phyloP scores from a whole-genome alignment of 2,888 invertebrate species.

The Allygus modestus region DNA sequence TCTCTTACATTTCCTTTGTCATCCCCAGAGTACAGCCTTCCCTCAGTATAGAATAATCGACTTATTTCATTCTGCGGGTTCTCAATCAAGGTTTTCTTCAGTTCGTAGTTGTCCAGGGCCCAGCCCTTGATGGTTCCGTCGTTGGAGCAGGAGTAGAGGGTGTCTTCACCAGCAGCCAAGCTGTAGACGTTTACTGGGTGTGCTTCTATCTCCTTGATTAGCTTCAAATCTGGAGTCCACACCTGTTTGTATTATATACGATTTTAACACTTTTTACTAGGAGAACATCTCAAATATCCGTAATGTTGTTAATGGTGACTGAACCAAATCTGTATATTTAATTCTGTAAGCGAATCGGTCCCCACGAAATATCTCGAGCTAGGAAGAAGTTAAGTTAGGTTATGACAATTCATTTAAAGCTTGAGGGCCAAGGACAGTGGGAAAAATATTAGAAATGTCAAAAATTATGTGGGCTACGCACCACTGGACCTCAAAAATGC shows the following conservation, averaged over 20 bases:
- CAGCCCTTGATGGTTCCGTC: constrained; percentile 81
- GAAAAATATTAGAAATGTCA: no score
- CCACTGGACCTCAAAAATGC: no score
- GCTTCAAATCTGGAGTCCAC: constrained; percentile 75
- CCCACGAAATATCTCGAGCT: no score
- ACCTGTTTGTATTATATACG: constrained; percentile 72
- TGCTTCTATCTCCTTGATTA: constrained; percentile 76
- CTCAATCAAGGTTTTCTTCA: constrained; percentile 72
- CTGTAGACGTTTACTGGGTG: constrained; percentile 81
- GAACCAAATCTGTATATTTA: no score
- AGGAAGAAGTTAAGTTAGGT: no score
- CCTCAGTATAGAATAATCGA: constrained; percentile 73
- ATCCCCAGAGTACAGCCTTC: constrained; percentile 79
- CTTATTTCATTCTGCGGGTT: constrained; percentile 75
- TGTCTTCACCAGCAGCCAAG: constrained; percentile 77
- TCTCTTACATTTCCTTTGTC: constrained; percentile 80
- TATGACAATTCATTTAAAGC: no score
- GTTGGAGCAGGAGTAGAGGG: constrained; percentile 80
- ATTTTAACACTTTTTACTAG: no score
- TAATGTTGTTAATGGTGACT: no score
- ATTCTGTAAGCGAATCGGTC: no score
- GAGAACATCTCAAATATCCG: no score
- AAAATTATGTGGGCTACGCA: no score
- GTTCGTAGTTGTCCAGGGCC: constrained; percentile 75
- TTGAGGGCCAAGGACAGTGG: no score